Evolutionary conservation across 2,797 vertebrate genomes (phyloP).

Genomic region (Melanotaenia parkinsoni): DNA sequence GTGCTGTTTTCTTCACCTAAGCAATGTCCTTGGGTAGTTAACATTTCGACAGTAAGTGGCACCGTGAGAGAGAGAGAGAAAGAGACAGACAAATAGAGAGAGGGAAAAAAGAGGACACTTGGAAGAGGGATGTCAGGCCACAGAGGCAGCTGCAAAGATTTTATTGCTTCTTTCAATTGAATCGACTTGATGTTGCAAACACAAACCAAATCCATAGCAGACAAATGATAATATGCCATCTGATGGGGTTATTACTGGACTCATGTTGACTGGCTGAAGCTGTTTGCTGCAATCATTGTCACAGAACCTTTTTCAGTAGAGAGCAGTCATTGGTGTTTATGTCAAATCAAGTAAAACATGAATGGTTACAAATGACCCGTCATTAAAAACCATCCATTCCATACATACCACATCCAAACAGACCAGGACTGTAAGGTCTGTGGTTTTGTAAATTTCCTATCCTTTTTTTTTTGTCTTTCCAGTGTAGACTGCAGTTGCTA

Average conservation of each 20-base stretch:
- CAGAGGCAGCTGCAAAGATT: constrained; percentile 15
- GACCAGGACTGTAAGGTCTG: not conserved
- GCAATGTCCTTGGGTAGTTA: constrained; percentile 54
- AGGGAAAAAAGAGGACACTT: not conserved
- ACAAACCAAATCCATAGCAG: constrained; percentile 19
- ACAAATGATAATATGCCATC: constrained; percentile 22
- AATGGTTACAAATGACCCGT: constrained; percentile 9
- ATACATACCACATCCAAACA: not conserved
- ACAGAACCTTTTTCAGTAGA: constrained; percentile 13
- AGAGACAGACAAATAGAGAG: too few species aligned
- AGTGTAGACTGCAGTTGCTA: too few species aligned
- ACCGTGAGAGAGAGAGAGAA: not conserved
- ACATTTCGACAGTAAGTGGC: constrained; percentile 38
- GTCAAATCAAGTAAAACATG: constrained; percentile 29
- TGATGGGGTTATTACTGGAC: constrained; percentile 21
- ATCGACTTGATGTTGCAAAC: not conserved
- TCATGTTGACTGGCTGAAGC: constrained; percentile 20
- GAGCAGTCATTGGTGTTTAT: constrained; percentile 16
- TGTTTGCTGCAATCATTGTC: constrained; percentile 33
- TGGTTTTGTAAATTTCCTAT: not conserved
- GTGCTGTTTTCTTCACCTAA: constrained; percentile 38
- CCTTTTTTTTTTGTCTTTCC: not conserved
- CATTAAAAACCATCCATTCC: not conserved
- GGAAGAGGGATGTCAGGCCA: constrained; percentile 5
- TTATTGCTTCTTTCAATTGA: constrained; percentile 19